These are phyloP conservation scores for Brachionus sp. DNA, from an alignment of 1,140 invertebrate genomes.

Conservation along the genomic window DNA sequence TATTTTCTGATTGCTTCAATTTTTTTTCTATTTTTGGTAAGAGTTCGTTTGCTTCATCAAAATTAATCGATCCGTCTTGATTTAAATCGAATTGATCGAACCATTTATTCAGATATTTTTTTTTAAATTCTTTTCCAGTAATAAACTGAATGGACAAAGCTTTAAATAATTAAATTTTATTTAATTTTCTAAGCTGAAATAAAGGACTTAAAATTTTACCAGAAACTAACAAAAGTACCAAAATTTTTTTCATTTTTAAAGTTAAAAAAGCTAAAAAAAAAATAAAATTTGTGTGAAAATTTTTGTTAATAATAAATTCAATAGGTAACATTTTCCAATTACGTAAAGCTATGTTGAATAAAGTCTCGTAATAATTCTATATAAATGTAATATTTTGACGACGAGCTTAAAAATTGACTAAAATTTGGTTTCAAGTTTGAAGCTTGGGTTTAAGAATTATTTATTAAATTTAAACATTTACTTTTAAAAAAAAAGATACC, in stretches of 20 bases:
- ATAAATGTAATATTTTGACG: too few relatives aligned
- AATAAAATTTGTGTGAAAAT: too few relatives aligned
- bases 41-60: neutral
- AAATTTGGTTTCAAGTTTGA: too few relatives aligned
- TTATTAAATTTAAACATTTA: too few relatives aligned
- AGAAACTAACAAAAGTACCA: neutral
- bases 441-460: too few relatives aligned
- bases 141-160: neutral
- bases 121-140: neutral
- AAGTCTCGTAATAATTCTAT: too few relatives aligned
- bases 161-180: neutral
- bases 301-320: too few relatives aligned
- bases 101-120: conserved; percentile 6
- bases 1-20: neutral
- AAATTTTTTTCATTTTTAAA: neutral
- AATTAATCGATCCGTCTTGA: neutral
- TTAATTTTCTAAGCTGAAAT: neutral
- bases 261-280: too few relatives aligned
- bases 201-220: neutral
- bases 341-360: too few relatives aligned
- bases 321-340: too few relatives aligned
- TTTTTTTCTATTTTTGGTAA: conserved; percentile 13
- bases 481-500: too few relatives aligned
- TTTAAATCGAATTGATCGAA: neutral
- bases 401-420: too few relatives aligned